These are phyloP conservation scores for Lepidocyrtoides sp. DNA, from an alignment of 2,888 invertebrate species.

Conservation along the genomic window DNA sequence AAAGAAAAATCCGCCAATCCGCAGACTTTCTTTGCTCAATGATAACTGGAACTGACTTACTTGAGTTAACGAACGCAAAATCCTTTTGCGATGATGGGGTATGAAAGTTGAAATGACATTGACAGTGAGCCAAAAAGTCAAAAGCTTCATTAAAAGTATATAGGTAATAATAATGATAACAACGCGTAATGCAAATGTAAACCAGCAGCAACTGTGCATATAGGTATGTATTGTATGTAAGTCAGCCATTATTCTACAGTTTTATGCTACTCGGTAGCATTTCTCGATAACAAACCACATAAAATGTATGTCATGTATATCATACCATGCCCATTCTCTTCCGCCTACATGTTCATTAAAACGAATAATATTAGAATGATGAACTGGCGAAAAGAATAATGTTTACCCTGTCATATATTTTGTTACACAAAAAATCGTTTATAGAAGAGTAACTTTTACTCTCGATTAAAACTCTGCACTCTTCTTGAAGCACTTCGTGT, in stretches of 20 bases:
- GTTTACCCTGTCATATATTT: neutral
- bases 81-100: neutral
- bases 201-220: constrained; percentile 29
- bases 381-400: neutral
- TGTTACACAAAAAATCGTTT: neutral
- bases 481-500: too few relatives aligned
- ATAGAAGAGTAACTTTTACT: neutral
- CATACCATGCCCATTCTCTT: neutral
- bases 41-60: neutral
- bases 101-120: constrained; percentile 69
- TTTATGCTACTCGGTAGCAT: too few relatives aligned
- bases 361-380: neutral
- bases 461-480: constrained; percentile 35
- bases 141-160: constrained; percentile 75
- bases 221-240: neutral
- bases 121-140: constrained; percentile 79
- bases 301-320: too few relatives aligned
- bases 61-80: neutral
- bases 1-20: neutral
- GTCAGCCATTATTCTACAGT: neutral
- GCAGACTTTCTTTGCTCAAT: too few relatives aligned
- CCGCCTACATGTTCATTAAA: constrained; percentile 4
- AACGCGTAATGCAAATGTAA: constrained; percentile 69
- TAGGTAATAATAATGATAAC: too few relatives aligned
- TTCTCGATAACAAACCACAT: constrained; percentile 10